Conservation (phyloP, 2,797 vertebrate genomes). For the Hemitrygon akajei region DNA sequence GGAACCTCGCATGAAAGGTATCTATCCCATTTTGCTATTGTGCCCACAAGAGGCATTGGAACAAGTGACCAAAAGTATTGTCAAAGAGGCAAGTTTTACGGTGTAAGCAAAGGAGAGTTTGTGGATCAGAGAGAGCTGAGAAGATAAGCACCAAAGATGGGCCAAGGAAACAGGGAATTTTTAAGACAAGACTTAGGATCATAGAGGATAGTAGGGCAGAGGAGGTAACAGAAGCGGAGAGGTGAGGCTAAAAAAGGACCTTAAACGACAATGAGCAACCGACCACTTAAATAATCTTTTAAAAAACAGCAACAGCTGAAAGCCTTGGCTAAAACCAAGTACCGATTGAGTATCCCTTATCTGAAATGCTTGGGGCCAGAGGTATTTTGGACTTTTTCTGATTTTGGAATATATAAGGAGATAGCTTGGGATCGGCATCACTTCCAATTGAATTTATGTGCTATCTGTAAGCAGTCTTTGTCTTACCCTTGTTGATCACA, state of each 20-base stretch:
- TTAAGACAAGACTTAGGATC: background rate
- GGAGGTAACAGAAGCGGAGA: background rate
- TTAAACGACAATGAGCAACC: background rate
- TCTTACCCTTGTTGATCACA: too few relatives aligned
- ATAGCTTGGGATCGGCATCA: too few relatives aligned
- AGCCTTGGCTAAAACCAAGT: background rate
- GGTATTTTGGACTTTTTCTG: too few relatives aligned
- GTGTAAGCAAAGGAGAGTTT: background rate
- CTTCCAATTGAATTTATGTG: too few relatives aligned
- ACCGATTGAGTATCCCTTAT: too few relatives aligned
- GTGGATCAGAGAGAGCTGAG: background rate
- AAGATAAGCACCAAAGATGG: background rate
- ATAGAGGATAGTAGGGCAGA: background rate
- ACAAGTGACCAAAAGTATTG: background rate
- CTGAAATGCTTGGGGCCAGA: too few relatives aligned
- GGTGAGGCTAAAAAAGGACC: too few relatives aligned
- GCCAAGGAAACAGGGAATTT: background rate
- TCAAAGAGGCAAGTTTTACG: background rate
- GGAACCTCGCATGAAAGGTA: background rate
- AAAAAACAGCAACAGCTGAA: slow-evolving; percentile 1
- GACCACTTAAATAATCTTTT: background rate
- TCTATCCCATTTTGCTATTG: background rate
- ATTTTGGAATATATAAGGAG: too few relatives aligned
- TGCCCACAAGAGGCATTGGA: background rate
- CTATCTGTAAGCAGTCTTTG: too few relatives aligned